Evolutionary conservation across 2,797 vertebrate genomes (phyloP).

Genomic region (Amblyraja radiata): DNA sequence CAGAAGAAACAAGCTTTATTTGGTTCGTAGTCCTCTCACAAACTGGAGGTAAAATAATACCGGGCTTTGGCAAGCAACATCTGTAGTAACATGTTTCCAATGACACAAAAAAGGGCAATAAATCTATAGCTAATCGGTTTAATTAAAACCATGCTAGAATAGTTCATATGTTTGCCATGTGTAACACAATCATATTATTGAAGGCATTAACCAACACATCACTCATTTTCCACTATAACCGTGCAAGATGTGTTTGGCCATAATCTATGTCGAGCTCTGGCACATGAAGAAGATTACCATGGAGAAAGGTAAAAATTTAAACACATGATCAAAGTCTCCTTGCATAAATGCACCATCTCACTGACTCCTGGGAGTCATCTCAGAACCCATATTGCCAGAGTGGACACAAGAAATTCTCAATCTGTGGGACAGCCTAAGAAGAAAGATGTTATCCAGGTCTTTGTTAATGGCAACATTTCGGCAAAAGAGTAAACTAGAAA

Average conservation of each 20-base stretch:
- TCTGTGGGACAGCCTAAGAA: no score
- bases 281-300: no score
- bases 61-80: background rate
- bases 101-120: constrained; percentile 2
- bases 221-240: background rate
- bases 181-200: background rate
- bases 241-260: background rate
- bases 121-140: background rate
- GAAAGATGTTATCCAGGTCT: no score
- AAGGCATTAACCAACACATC: background rate
- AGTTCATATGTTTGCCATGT: background rate
- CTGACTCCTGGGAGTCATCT: no score
- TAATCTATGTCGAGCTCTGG: no score
- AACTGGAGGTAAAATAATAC: background rate
- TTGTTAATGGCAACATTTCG: no score
- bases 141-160: background rate
- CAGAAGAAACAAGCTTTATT: background rate
- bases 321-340: no score
- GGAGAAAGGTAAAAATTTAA: no score
- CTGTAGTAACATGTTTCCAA: background rate
- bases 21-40: background rate
- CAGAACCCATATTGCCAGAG: no score
- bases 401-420: no score
- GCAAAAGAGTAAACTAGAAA: no score
- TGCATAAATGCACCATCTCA: no score